Base-by-base conservation (phyloP, 30 jellyfish, hydroid and myxozoan species). In the Pseudorhiza aurosa region DNA sequence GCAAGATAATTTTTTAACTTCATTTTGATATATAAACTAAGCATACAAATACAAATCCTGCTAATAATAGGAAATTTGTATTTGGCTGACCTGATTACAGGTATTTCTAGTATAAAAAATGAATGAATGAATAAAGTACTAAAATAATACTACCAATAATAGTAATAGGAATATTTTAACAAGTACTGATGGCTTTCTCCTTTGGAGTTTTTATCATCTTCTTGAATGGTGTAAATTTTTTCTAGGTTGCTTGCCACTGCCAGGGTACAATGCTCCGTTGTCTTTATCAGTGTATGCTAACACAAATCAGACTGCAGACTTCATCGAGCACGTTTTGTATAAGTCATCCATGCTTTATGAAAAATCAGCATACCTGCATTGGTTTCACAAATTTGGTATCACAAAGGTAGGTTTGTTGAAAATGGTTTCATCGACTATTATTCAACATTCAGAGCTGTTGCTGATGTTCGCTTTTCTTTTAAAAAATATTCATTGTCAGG, bases 271-370 rank as follows among this genome's bases (percentile, higher is more conserved):
- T 19, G 28, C 40, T 47, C 91, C 91, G 3, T 63, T 62, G 33
- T 60, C 84, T 1, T 47, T 80, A 46, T 62, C 91, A 35, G 77
- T 80, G 5, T 39, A 64, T 28, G 32, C 29, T 0, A 80, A 80
- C 67, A 80, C 80, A 42, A 80, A 50, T 59, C 70, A 84, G 26
- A 55, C 45, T 24, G 83, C 91, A 49, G 91, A 80, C 60, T 80
- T 42, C 37, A 27, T 80, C 40, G 71, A 60, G 2, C 84, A 80
- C 44, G 91, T 80, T 15, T 29, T 65, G 2, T 15, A 17, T 18
- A 80, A 80, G 51, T 58, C 91, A 36, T 32, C 77, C 15, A 18
- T 80, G 62, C 24, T 80, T 70, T 80, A 80, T 57, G 75, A 80
- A 8, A 63, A 80, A 25, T 63, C 82, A 9, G 91, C 91, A 2